Evolutionary conservation across 2,888 invertebrate genomes (phyloP), one percentile per base, ranked within the genome.

Genomic region (Amorpha juglandis): DNA sequence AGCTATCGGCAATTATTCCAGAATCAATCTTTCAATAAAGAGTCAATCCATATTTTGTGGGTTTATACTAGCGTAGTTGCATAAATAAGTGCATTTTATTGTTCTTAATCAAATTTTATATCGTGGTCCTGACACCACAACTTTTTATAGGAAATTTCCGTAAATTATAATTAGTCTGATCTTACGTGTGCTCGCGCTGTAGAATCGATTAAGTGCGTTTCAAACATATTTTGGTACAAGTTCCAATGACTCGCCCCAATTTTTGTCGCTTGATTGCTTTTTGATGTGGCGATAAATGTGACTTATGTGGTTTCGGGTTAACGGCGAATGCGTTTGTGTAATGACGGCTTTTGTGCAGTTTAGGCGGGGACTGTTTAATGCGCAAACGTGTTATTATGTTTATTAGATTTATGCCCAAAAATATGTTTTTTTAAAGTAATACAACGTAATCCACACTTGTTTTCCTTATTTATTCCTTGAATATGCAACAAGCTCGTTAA

Each of bases 281-380:
- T 92, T 92, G 92, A 92, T 92, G 92, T 82, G 82, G 90, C 90
- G 90, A 88, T 89, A 90, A 90, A 91, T 90, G 92, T 92, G 92
- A 91, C 92, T 92, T 92, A 92, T 89, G 92, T 84, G 91, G 92
- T 89, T 87, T 86, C 78, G 78, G 77, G 80, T 78, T 86, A 88
- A 83, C 87, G 84, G 82, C 79, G 78, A 80, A 82, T 75, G 78
- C 89, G 79, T 87, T 88, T 85, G 79, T 81, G 79, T 91, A 89
- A 91, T 91, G 87, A 90, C 75, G 82, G 89, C 84, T 83, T 87
- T 80, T 84, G 86, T 86, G 88, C 87, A 84, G 77, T 83, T 85
- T 81, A 86, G 88, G 87, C 84, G 88, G 87, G 73, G 70, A 81
- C 78, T 84, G 80, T 84, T 88, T 89, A 89, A 89, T 82, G 87